A percentile compares a stretch with the other conserved stretches of the same genome.
These are phyloP conservation scores for Calosoma granatense DNA, from an alignment of 1,140 invertebrate species.

Conservation along the genomic window DNA sequence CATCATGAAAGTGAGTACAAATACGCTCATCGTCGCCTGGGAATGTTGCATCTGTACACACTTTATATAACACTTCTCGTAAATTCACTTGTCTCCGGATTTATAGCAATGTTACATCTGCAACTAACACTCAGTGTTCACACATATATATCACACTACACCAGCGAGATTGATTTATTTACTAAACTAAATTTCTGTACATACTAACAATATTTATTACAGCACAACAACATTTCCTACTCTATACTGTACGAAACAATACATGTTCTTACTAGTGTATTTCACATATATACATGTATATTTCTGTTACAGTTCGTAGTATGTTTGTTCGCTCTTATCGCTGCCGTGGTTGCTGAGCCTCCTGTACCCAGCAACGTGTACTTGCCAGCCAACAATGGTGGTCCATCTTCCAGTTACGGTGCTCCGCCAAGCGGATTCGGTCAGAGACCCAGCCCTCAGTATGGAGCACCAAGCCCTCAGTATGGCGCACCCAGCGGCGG, in stretches of 20 bases:
- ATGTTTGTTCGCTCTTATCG: slow-evolving; percentile 18
- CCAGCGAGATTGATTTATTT: no score
- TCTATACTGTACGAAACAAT: no score
- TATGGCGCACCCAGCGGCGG: slow-evolving; percentile 36
- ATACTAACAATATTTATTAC: no score
- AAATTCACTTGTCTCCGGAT: no score
- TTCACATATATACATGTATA: neutral
- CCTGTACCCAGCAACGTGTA: slow-evolving; percentile 42
- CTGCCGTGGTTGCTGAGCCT: slow-evolving; percentile 31
- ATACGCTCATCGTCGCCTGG: no score
- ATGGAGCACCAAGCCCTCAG: slow-evolving; percentile 22
- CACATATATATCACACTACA: no score
- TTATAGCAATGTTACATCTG: no score
- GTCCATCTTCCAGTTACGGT: slow-evolving; percentile 26
- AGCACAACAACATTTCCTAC: no score
- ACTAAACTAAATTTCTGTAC: no score
- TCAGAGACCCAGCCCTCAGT: neutral
- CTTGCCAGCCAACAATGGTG: slow-evolving; percentile 38
- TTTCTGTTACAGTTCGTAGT: slow-evolving; percentile 22
- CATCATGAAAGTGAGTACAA: slow-evolving; percentile 1
- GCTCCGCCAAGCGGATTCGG: slow-evolving; percentile 14
- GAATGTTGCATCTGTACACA: neutral
- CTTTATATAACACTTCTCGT: no score
- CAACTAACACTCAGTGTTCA: no score
- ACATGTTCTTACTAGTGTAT: no score